Base-by-base conservation (phyloP, 2,797 vertebrate genomes). In the Nasua narica region DNA sequence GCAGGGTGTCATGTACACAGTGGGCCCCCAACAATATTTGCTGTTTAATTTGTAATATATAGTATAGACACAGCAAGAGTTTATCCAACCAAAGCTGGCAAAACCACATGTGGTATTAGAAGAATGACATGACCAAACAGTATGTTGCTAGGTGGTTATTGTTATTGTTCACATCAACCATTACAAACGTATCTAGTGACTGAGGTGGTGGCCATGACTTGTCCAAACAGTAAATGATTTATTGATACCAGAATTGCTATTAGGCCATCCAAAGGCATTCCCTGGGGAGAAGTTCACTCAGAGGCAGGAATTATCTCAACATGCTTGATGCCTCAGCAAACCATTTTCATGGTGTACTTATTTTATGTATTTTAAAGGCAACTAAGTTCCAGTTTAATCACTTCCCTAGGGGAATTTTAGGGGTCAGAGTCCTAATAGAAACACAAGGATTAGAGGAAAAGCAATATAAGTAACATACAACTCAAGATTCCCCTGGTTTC, bases 101-200 rank as follows among this genome's bases (percentile, higher is more conserved):
- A 92, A 97, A 87, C 91, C 90, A 92, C 91, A 97, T 46, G 74
- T 72, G 87, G 82, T 70, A 87, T 94, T 92, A 88, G 58, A 87
- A 96, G 96, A 94, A 94, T 14, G 90, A 83, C 79, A 67, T 5
- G 76, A 83, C 83, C 87, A 93, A 96, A 96, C 58, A 94, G 35
- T 87, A 54, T 97, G 96, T 97, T 97, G 96, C 97, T 97, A 97
- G 96, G 96, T 96, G 82, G 77, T 37, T 97, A 89, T 95, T 97
- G 88, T 97, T 97, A 87, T 87, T 96, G 87, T 96, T 70, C 91
- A 83, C 46, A 94, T 90, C 96, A 97, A 96, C 93, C 92, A 96
- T 96, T 96, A 97, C 94, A 96, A 92, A 96, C 91, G 14, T 78
- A 85, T 94, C 95, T 84, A 82, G 95, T 84, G 90, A 96, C 89